Percentiles rank a stretch among this genome's conserved stretches.
phyloP scores from a whole-genome alignment of 53 echinoderm and acorn worm species.

The Antedon mediterranea region DNA sequence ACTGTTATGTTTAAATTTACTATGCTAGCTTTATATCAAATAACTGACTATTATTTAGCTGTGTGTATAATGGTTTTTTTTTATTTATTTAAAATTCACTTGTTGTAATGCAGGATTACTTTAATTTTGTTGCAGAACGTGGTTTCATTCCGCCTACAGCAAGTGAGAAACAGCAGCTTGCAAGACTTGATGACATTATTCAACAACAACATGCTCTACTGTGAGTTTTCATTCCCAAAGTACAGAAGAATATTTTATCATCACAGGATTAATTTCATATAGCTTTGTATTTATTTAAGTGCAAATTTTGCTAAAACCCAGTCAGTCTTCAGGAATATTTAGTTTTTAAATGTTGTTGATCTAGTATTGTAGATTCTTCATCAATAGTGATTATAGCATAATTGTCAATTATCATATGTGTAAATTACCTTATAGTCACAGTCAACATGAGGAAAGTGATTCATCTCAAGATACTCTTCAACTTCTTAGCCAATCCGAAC shows the following conservation, averaged over 20 bases:
- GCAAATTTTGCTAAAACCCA: too few species aligned
- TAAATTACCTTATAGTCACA: not conserved
- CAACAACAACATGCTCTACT: slow-evolving; percentile 43
- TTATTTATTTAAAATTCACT: not conserved
- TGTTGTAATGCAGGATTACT: too few species aligned
- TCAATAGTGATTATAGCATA: too few species aligned
- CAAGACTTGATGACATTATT: slow-evolving; percentile 54
- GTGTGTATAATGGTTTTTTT: not conserved
- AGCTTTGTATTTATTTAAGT: too few species aligned
- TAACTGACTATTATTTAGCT: too few species aligned
- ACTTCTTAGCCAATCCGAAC: not conserved
- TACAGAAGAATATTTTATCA: too few species aligned
- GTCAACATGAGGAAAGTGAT: not conserved
- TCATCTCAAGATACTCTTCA: not conserved
- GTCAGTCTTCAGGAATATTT: too few species aligned
- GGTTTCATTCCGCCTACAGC: slow-evolving; percentile 29
- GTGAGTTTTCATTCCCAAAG: slow-evolving; percentile 19
- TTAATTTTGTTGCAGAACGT: slow-evolving; percentile 29
- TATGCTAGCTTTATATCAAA: not conserved
- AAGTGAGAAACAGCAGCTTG: slow-evolving; percentile 45
- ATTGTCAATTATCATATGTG: not conserved
- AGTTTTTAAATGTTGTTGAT: too few species aligned
- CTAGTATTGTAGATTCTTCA: too few species aligned
- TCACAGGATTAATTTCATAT: too few species aligned
- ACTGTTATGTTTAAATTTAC: not conserved